Conservation (phyloP, 2,113 vertebrate genomes). For the Megaceryle torquata region DNA sequence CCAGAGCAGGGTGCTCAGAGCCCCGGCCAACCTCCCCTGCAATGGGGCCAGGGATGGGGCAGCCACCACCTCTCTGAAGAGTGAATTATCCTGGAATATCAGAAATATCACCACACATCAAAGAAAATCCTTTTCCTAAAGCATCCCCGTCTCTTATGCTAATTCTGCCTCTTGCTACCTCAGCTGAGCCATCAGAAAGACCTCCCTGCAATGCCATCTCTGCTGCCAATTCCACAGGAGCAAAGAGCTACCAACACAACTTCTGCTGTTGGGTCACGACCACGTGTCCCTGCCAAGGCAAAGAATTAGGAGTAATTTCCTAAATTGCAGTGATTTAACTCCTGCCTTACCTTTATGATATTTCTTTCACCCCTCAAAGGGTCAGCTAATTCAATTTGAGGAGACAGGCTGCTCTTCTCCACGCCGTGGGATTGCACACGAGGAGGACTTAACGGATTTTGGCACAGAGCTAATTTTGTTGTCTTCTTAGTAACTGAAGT, state of each 20-base stretch:
- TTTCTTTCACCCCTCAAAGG: not conserved
- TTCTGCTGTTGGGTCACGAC: accelerated
- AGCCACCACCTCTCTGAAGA: no score
- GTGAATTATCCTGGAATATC: not conserved
- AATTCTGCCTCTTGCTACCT: not conserved
- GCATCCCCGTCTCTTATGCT: not conserved
- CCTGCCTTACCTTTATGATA: not conserved
- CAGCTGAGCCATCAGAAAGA: not conserved
- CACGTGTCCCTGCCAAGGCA: not conserved
- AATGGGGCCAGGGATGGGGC: no score
- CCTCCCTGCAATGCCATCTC: not conserved
- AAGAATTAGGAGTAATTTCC: not conserved
- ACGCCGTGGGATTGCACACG: accelerated
- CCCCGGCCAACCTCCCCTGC: no score
- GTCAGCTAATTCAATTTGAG: not conserved
- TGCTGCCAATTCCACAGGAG: not conserved
- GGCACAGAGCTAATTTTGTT: not conserved
- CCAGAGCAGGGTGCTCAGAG: no score
- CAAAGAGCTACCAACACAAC: not conserved
- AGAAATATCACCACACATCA: accelerated
- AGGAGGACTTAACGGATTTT: not conserved
- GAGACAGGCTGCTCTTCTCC: not conserved
- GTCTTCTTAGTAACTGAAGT: not conserved
- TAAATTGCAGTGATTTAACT: not conserved
- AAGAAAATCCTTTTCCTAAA: not conserved